phyloP scores from a whole-genome alignment of 2,797 vertebrate species.

The Pteronotus mesoamericanus region DNA sequence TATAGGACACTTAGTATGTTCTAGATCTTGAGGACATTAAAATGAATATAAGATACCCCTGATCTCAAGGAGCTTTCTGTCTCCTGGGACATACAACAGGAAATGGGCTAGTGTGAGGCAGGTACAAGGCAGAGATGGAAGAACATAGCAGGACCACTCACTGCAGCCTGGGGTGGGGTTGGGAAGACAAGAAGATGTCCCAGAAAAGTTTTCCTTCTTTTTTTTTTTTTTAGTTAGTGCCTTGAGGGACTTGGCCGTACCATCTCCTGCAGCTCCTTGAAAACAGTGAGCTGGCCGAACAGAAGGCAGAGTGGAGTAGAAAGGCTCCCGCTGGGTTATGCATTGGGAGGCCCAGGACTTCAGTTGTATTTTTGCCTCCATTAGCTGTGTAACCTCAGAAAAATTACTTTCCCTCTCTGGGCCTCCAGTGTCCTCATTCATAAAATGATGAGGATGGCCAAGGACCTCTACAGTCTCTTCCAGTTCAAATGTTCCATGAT shows the following conservation, averaged over 20 bases:
- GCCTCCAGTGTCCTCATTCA: not conserved
- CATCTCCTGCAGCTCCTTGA: not conserved
- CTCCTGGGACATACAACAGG: not conserved
- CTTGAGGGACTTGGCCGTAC: not conserved
- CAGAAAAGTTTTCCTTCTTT: not conserved
- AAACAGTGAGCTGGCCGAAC: not conserved
- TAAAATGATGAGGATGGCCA: not conserved
- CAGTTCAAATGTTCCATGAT: not conserved
- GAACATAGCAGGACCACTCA: not conserved
- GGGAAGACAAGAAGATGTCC: not conserved
- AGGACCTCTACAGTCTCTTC: not conserved
- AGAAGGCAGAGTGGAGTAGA: not conserved
- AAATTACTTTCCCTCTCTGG: slow-evolving; percentile 15
- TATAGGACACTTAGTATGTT: not conserved
- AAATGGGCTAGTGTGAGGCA: not conserved
- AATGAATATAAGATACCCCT: not conserved
- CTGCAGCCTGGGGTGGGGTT: not conserved
- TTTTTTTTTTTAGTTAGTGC: not conserved
- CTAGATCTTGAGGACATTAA: not conserved
- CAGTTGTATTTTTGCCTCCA: not conserved
- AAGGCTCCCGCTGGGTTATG: not conserved
- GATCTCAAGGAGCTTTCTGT: not conserved
- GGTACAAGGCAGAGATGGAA: not conserved
- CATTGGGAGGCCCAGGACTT: not conserved
- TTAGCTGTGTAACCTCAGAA: not conserved